phyloP scores from a whole-genome alignment of 2,888 invertebrate species.

The Tethea ocularis region DNA sequence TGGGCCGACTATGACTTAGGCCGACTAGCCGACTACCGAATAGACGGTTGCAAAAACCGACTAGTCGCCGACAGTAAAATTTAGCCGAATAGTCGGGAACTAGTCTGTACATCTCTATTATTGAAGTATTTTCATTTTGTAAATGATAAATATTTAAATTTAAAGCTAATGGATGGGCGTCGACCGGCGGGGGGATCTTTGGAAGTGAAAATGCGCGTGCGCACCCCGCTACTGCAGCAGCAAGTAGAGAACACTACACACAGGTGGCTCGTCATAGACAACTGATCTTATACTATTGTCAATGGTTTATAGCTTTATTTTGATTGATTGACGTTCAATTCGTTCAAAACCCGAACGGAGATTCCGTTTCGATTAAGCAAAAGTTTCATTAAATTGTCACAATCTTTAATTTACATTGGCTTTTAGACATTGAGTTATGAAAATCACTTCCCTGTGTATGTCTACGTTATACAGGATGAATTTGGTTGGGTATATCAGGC shows the following conservation, averaged over 20 bases:
- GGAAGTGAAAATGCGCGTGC: constrained; percentile 93
- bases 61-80: too few relatives aligned
- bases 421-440: too few relatives aligned
- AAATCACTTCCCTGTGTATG: too few relatives aligned
- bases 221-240: constrained; percentile 94
- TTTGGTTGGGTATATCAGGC: too few relatives aligned
- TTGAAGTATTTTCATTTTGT: not conserved
- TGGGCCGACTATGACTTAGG: too few relatives aligned
- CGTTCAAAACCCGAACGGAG: not conserved
- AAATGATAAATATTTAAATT: constrained; percentile 26
- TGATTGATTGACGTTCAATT: too few relatives aligned
- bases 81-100: too few relatives aligned
- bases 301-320: too few relatives aligned
- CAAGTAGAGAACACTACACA: constrained; percentile 95
- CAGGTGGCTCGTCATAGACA: constrained; percentile 95
- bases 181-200: constrained; percentile 94
- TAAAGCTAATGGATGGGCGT: constrained; percentile 94
- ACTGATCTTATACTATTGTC: constrained; percentile 49
- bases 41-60: too few relatives aligned
- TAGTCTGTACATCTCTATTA: too few relatives aligned
- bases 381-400: not conserved
- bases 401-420: not conserved
- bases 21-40: too few relatives aligned
- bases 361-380: not conserved
- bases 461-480: too few relatives aligned